A percentile compares a stretch with the other conserved stretches of the same genome.
phyloP scores from a whole-genome alignment of 2,113 vertebrate genomes.

The Anas platyrhynchos region DNA sequence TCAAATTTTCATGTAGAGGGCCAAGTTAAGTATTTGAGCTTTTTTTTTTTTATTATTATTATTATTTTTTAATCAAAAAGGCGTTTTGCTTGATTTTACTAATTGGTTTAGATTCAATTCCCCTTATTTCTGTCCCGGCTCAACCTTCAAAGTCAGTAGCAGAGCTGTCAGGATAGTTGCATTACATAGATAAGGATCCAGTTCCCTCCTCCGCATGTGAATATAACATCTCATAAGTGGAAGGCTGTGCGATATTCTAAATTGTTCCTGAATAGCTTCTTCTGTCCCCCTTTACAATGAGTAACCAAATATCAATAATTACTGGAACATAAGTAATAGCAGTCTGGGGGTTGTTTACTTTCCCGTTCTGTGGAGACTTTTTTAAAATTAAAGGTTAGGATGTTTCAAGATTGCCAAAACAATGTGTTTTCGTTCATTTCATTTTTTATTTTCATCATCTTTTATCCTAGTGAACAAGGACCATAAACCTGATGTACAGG shows the following conservation, averaged over 20 bases:
- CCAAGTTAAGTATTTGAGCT: not conserved
- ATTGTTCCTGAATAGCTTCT: not conserved
- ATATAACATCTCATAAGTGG: fast-evolving
- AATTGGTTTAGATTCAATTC: not conserved
- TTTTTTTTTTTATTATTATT: not conserved
- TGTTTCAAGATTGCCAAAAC: not conserved
- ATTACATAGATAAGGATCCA: not conserved
- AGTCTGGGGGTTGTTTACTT: not conserved
- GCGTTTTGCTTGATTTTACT: not conserved
- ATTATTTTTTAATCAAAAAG: not conserved
- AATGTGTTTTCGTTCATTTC: not conserved
- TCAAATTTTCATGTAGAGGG: not conserved
- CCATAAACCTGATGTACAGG: not conserved
- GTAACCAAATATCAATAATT: not conserved
- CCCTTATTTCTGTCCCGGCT: not conserved
- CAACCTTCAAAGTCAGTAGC: not conserved
- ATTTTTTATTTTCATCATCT: not conserved
- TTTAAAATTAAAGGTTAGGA: not conserved
- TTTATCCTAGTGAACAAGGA: not conserved
- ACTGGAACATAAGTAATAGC: not conserved
- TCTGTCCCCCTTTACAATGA: not conserved
- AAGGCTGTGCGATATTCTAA: not conserved
- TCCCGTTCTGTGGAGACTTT: not conserved
- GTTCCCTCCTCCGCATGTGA: not conserved
- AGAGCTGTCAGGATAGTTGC: fast-evolving